A percentile compares a stretch with the other conserved stretches of the same genome.
These are phyloP conservation scores for Oryzias celebensis DNA, from an alignment of 2,113 vertebrate species.

Conservation along the genomic window DNA sequence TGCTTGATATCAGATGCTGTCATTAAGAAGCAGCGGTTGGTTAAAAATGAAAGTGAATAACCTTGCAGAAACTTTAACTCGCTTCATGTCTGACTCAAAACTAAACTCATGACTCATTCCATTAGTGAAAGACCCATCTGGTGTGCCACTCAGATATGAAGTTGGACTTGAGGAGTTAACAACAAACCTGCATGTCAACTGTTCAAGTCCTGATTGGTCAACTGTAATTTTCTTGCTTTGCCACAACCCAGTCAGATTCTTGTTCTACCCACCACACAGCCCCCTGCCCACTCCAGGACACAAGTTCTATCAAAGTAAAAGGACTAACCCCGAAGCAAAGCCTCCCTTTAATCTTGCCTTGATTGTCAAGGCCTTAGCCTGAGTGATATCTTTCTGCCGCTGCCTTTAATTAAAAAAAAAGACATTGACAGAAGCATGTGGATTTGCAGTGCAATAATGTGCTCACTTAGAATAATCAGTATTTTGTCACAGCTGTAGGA, in stretches of 20 bases:
- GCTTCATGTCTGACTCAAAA: constrained; percentile 45
- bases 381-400: constrained; percentile 83
- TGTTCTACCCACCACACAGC: constrained; percentile 37
- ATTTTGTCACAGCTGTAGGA: constrained; percentile 83
- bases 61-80: constrained; percentile 26
- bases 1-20: constrained; percentile 8
- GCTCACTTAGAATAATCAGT: constrained; percentile 93
- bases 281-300: constrained; percentile 48
- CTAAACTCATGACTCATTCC: constrained; percentile 54
- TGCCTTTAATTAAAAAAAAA: constrained; percentile 92
- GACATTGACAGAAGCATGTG: constrained; percentile 93
- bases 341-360: constrained; percentile 87
- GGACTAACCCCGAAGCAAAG: constrained; percentile 82
- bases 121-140: constrained; percentile 42
- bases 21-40: constrained; percentile 10
- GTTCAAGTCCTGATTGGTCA: constrained; percentile 51
- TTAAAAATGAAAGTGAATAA: constrained; percentile 30
- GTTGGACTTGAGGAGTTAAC: constrained; percentile 26
- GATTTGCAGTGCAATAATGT: constrained; percentile 90
- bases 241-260: constrained; percentile 62
- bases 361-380: constrained; percentile 83
- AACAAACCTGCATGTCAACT: constrained; percentile 41
- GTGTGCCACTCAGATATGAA: constrained; percentile 30
- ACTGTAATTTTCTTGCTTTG: constrained; percentile 31
- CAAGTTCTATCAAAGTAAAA: constrained; percentile 75